phyloP scores from a whole-genome alignment of 2,888 invertebrate species.

The Chironomus tentans region DNA sequence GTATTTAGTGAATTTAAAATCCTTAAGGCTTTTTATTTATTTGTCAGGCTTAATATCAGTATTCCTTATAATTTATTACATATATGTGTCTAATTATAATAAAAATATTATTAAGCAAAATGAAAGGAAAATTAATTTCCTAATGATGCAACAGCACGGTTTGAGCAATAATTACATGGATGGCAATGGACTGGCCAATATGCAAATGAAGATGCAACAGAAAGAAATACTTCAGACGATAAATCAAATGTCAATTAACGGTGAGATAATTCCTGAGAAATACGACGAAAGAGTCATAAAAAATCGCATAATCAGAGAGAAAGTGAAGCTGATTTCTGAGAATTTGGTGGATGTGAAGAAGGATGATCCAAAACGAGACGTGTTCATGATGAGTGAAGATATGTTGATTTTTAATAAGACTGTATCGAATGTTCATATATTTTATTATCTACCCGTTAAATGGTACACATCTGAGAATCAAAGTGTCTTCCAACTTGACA shows the following conservation, averaged over 20 bases:
- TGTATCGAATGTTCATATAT: slow-evolving; percentile 37
- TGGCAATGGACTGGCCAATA: neutral
- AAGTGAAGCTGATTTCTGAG: slow-evolving; percentile 31
- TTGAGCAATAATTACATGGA: neutral
- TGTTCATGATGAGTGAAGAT: slow-evolving; percentile 5
- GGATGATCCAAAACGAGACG: neutral
- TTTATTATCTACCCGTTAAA: slow-evolving; percentile 39
- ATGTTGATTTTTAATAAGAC: slow-evolving; percentile 13
- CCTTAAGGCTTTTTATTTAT: slow-evolving; percentile 8
- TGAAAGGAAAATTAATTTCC: slow-evolving; percentile 20
- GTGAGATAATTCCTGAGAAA: slow-evolving; percentile 38
- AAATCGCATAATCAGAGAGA: slow-evolving; percentile 39
- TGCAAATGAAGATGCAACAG: slow-evolving; percentile 9
- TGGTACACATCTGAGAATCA: slow-evolving; percentile 35
- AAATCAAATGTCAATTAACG: slow-evolving; percentile 13
- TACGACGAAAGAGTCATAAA: slow-evolving; percentile 41
- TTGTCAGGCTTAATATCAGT: slow-evolving; percentile 11
- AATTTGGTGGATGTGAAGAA: neutral
- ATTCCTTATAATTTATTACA: slow-evolving; percentile 23
- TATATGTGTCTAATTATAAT: slow-evolving; percentile 20
- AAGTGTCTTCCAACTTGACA: slow-evolving; percentile 34
- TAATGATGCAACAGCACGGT: slow-evolving; percentile 25
- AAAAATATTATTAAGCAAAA: slow-evolving; percentile 16
- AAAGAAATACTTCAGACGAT: slow-evolving; percentile 10
- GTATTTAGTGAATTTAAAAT: slow-evolving; percentile 15